Base-by-base conservation (phyloP, 2,888 invertebrate species). In the Cheiracanthium punctorium region DNA sequence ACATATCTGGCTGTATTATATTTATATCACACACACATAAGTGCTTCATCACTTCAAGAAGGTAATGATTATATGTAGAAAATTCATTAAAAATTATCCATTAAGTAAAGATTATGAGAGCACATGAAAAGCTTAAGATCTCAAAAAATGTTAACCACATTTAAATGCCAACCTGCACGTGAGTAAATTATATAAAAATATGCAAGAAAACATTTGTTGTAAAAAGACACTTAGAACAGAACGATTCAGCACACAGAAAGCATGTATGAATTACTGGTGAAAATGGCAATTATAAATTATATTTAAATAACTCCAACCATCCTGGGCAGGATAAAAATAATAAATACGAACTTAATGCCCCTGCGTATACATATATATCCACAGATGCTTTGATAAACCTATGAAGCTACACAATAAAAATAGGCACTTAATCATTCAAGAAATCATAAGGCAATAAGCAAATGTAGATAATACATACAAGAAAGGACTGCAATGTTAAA, bases 241-340 rank as follows among this genome's bases (percentile, higher is more conserved):
- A 73, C 24, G 24, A 12, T 43, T 32, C 29, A 71, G 43, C 29
- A 17, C 12, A 24, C 58, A 24, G 20, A 43, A 28, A 43, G 43
- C 24, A 24, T 29, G 43, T 24, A 71, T 71, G 71, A 71, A 37
- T 48, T 12, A 58, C 14, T 29, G 58, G 58, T 74, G 48, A 69
- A 73, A 77, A 82, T 82, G 82, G 72, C 72, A 82, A 64, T 76
- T 71, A 82, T 82, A 77, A 82, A 82, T 82, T 82, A 75, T 37
- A 41, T 33, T 37, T 30, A 30, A 72, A 58, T 58, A 75, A 76
- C 24, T 81, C 81, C 81, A 74, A 85, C 74, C 79, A 70, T 74
- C 65, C 72, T 69, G 52, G 79, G 67, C 0, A 79, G 74, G 69
- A 58, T 58, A 69, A 67, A 82, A 74, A 84, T 79, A 73, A 73